Conservation (phyloP, 2,797 vertebrate species). For the Anabacerthia variegaticeps region DNA sequence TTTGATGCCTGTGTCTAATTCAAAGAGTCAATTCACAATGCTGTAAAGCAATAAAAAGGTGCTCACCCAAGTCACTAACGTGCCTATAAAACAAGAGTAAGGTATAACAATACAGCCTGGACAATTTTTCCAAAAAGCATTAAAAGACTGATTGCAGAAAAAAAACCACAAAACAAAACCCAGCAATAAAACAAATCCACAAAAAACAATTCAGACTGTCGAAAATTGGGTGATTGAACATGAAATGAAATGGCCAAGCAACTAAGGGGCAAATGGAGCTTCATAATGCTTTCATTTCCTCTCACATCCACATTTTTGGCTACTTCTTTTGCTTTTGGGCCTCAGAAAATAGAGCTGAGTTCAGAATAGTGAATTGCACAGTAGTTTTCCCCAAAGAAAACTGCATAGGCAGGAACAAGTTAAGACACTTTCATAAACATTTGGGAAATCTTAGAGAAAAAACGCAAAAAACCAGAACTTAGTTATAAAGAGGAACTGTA, state of each 20-base stretch:
- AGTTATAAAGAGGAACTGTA: background rate
- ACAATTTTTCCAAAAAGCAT: background rate
- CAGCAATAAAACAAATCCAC: background rate
- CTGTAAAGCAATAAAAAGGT: background rate
- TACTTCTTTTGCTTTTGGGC: background rate
- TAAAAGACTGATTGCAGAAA: background rate
- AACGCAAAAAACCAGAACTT: background rate
- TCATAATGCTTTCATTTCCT: background rate
- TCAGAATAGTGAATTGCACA: background rate
- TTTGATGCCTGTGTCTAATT: background rate
- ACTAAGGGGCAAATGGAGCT: background rate
- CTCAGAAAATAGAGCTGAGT: background rate
- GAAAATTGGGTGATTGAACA: background rate
- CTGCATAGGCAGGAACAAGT: background rate
- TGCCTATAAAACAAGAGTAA: background rate
- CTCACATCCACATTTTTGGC: background rate
- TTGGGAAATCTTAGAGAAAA: background rate
- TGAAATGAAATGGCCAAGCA: background rate
- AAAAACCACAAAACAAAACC: background rate
- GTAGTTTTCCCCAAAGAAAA: background rate
- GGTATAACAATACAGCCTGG: background rate
- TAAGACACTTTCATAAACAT: background rate
- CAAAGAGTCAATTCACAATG: background rate
- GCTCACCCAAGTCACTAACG: background rate
- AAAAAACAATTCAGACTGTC: background rate